Evolutionary conservation across 2,888 invertebrate species (phyloP).

Genomic region (Chalcis sispes): DNA sequence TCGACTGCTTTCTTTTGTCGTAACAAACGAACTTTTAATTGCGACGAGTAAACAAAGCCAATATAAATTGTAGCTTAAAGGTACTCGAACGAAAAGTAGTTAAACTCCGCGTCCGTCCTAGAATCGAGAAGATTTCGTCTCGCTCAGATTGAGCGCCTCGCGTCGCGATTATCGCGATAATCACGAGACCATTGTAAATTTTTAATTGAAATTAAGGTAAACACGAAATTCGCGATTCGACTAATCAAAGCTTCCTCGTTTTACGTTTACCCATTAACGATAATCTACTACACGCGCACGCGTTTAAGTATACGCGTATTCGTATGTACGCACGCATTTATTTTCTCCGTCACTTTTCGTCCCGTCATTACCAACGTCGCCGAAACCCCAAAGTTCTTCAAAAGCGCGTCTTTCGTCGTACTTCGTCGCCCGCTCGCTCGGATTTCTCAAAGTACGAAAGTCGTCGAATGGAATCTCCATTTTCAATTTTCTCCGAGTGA

Average conservation of each 20-base stretch:
- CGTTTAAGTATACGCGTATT: too few species aligned
- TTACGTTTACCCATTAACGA: neutral
- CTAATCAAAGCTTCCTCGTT: neutral
- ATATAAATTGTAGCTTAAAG: neutral
- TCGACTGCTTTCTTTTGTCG: neutral
- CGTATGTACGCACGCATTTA: too few species aligned
- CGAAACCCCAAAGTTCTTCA: too few species aligned
- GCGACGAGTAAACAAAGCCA: constrained; percentile 10
- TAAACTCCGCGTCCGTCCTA: neutral
- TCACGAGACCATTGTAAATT: too few species aligned
- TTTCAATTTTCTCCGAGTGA: constrained; percentile 14
- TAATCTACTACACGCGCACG: neutral
- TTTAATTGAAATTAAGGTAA: neutral
- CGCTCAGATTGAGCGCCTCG: too few species aligned
- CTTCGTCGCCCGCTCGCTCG: too few species aligned
- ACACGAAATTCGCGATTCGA: neutral
- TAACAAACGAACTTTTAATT: constrained; percentile 13
- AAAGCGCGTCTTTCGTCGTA: too few species aligned
- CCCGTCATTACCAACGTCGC: too few species aligned
- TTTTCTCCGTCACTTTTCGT: too few species aligned
- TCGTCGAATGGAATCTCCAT: constrained; percentile 24
- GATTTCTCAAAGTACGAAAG: constrained; percentile 5
- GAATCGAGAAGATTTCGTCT: neutral
- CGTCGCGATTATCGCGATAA: too few species aligned
- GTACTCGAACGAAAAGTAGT: neutral